A percentile compares a stretch with the other conserved stretches of the same genome.
Conservation (phyloP, 2,113 vertebrate species). For the Natator depressus region DNA sequence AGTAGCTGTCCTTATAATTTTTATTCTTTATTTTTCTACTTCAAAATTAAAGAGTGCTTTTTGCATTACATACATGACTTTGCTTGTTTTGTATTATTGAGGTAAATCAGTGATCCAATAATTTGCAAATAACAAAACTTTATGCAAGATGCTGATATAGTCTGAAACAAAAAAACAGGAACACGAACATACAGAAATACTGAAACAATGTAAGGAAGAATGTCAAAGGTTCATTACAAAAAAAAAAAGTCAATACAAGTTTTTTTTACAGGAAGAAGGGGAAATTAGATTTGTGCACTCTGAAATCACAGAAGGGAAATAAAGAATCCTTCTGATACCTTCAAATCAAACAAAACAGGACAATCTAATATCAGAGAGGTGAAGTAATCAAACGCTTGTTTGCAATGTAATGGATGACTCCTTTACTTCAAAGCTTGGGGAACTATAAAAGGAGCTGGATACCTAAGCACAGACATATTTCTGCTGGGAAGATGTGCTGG, state of each 20-base stretch:
- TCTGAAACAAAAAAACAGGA: neutral
- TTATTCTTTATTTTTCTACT: neutral
- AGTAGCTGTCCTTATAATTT: fast-evolving
- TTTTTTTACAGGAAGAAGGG: neutral
- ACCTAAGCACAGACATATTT: neutral
- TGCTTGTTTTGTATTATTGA: neutral
- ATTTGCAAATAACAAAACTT: neutral
- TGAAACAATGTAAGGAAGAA: neutral
- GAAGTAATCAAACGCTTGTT: neutral
- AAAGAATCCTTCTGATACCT: neutral
- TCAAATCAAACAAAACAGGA: neutral
- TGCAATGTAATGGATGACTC: neutral
- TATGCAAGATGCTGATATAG: neutral
- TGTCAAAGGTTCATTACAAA: neutral
- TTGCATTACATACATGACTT: neutral
- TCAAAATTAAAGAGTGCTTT: neutral
- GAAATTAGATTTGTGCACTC: neutral
- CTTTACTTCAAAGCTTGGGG: neutral
- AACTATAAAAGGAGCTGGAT: neutral
- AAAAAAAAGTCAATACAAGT: neutral
- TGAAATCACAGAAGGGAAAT: neutral
- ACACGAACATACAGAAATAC: neutral
- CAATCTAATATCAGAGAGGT: neutral
- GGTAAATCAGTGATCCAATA: neutral
- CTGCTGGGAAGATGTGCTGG: neutral